A percentile compares a stretch with the other conserved stretches of the same genome.
phyloP scores from a whole-genome alignment of 2,888 invertebrate genomes.

The Nomada fabriciana region DNA sequence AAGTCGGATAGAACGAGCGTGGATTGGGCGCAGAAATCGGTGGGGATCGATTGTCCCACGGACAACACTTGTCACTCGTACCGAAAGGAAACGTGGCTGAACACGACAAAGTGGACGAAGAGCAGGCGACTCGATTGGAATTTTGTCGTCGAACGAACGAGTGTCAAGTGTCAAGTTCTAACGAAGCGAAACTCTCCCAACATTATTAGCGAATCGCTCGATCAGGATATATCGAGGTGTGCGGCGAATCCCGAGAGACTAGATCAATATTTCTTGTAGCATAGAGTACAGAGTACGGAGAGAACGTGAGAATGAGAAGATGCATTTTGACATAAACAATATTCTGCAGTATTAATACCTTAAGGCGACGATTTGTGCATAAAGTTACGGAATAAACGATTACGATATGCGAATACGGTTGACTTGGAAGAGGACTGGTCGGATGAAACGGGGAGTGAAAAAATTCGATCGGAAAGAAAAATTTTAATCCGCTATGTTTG shows the following conservation, averaged over 20 bases:
- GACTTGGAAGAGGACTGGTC: conserved; percentile 46
- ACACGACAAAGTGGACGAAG: neutral
- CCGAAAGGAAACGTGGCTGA: neutral
- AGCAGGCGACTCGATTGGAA: neutral
- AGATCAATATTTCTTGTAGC: conserved; percentile 71
- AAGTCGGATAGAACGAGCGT: conserved; percentile 32
- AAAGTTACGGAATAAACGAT: conserved; percentile 62
- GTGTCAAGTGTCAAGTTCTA: neutral
- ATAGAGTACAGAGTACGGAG: conserved; percentile 58
- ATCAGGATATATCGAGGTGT: conserved; percentile 4
- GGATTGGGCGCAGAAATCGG: neutral
- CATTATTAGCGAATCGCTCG: conserved; percentile 12
- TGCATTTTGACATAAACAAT: conserved; percentile 77
- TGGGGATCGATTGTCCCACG: conserved; percentile 2
- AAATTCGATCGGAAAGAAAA: neutral
- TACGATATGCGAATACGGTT: conserved; percentile 56
- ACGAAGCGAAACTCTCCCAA: conserved; percentile 16
- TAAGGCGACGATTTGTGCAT: conserved; percentile 75
- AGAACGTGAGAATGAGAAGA: conserved; percentile 33
- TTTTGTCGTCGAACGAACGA: neutral
- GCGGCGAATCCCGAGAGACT: conserved; percentile 47
- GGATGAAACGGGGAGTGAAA: neutral
- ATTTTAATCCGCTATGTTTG: no score
- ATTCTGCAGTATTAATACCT: conserved; percentile 83
- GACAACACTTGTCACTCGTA: conserved; percentile 6